Evolutionary conservation across 2,113 vertebrate genomes (phyloP).

Genomic region (Talpa occidentalis): DNA sequence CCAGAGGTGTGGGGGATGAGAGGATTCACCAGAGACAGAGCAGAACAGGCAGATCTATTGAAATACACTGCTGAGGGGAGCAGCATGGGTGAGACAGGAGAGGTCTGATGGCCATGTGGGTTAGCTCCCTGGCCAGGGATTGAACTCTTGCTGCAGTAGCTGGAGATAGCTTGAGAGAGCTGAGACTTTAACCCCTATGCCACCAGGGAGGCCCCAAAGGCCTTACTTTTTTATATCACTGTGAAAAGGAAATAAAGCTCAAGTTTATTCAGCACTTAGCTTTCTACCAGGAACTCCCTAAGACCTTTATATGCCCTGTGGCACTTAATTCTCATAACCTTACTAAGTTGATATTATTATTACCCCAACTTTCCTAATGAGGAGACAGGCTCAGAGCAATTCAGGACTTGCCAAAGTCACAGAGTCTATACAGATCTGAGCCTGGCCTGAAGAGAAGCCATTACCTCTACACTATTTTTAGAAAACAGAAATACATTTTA

Average conservation of each 20-base stretch:
- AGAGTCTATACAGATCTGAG: not conserved
- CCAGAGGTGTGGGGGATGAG: too few species aligned
- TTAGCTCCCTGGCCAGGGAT: too few species aligned
- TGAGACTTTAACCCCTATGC: too few species aligned
- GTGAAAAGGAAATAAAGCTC: conserved; percentile 33
- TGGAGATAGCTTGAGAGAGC: too few species aligned
- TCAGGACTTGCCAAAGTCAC: not conserved
- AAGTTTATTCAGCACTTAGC: conserved; percentile 24
- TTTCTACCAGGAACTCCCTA: not conserved
- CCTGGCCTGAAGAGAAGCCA: not conserved
- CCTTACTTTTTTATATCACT: conserved; percentile 15
- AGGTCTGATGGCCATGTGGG: too few species aligned
- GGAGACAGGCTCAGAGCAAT: not conserved
- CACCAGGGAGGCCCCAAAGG: too few species aligned
- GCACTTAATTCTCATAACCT: conserved; percentile 18
- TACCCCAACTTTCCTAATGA: not conserved
- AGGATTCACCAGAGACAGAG: too few species aligned
- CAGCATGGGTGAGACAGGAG: too few species aligned
- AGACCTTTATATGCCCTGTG: not conserved
- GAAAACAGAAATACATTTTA: conserved; percentile 21
- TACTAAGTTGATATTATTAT: not conserved
- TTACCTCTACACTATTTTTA: not conserved
- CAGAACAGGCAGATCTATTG: too few species aligned
- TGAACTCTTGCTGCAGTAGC: too few species aligned
- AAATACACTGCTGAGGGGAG: too few species aligned